phyloP scores from a whole-genome alignment of 2,113 vertebrate species.

The Pelecanoides urinatrix region DNA sequence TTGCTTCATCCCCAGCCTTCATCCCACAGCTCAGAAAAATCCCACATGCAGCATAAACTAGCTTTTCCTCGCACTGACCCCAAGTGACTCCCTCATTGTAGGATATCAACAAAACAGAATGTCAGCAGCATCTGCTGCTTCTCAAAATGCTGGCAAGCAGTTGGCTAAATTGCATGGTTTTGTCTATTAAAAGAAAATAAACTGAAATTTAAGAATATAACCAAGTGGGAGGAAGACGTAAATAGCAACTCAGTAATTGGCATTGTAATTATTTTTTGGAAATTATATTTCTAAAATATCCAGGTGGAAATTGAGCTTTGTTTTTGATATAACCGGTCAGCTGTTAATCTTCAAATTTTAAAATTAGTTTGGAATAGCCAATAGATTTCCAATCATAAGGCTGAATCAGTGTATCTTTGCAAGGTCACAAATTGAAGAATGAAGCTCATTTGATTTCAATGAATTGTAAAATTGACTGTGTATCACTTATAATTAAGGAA shows the following conservation, averaged over 20 bases:
- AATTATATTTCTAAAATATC: neutral
- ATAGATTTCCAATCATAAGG: neutral
- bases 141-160: neutral
- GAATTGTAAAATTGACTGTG: neutral
- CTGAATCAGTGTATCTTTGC: neutral
- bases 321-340: neutral
- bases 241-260: neutral
- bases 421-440: neutral
- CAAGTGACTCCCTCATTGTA: neutral
- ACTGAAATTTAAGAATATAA: neutral
- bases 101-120: slow-evolving; percentile 1
- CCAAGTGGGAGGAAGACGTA: neutral
- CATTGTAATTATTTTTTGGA: neutral
- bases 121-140: slow-evolving; percentile 34
- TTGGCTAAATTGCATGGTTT: neutral
- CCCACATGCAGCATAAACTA: slow-evolving; percentile 14
- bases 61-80: slow-evolving; percentile 20
- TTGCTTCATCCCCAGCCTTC: neutral
- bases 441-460: neutral
- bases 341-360: neutral
- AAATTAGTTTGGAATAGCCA: neutral
- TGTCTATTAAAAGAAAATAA: slow-evolving; percentile 7
- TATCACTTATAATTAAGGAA: neutral
- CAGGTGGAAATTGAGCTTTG: neutral
- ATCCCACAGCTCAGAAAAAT: slow-evolving; percentile 43